Conservation (phyloP, 2,113 vertebrate species). For the Hemiprocne comata region DNA sequence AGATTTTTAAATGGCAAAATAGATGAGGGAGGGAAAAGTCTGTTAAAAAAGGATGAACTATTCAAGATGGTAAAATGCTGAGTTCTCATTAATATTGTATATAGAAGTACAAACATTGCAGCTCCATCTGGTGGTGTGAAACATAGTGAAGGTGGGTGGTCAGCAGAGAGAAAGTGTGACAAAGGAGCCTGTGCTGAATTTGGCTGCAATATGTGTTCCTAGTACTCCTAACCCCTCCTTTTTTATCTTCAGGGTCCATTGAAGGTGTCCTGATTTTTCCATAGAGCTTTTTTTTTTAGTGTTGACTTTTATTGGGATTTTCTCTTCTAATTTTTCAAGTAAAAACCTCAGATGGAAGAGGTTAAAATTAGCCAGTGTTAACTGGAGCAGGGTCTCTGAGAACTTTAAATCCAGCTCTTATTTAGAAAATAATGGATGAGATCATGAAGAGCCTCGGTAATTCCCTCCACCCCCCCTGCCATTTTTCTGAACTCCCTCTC, state of each 20-base stretch:
- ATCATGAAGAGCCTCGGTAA: neutral
- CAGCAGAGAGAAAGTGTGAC: accelerated
- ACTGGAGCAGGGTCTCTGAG: neutral
- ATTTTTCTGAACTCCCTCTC: neutral
- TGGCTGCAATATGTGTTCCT: neutral
- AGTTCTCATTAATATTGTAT: neutral
- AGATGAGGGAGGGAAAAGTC: neutral
- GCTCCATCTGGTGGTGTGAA: conserved; percentile 8
- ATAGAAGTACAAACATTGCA: neutral
- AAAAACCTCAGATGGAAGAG: neutral
- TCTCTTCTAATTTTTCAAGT: neutral
- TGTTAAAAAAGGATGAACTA: neutral
- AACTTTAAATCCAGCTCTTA: neutral
- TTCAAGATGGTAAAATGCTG: neutral
- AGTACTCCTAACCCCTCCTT: neutral
- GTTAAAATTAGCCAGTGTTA: neutral
- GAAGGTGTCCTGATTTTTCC: neutral
- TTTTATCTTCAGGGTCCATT: accelerated
- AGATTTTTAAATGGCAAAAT: neutral
- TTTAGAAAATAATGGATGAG: neutral
- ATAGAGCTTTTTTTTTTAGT: neutral
- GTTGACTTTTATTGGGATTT: neutral
- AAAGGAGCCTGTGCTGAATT: neutral
- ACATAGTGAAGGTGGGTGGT: accelerated
- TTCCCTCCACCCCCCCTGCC: neutral